phyloP scores from a whole-genome alignment of 2,888 invertebrate genomes.

The Drosophila pegasa region DNA sequence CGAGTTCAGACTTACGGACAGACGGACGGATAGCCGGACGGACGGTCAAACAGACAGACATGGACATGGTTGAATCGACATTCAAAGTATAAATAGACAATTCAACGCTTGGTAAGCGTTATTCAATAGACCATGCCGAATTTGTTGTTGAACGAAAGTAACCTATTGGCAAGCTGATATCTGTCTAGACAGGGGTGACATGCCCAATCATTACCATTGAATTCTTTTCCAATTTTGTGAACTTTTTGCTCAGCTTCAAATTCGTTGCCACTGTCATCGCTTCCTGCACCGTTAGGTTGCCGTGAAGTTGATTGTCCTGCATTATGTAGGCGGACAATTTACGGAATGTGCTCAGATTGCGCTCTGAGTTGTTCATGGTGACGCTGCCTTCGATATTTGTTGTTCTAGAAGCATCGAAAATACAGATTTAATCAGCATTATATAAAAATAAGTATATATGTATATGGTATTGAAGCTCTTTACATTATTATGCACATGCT shows the following conservation, averaged over 20 bases:
- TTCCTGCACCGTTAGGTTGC: constrained; percentile 96
- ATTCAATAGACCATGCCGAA: constrained; percentile 28
- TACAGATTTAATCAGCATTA: background rate
- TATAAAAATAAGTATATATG: background rate
- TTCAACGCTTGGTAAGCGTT: constrained; percentile 6
- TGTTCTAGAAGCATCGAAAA: constrained; percentile 86
- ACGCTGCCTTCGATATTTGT: constrained; percentile 93
- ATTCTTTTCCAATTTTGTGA: constrained; percentile 89
- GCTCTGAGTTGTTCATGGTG: constrained; percentile 93
- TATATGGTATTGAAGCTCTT: constrained; percentile 2
- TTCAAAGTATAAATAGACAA: too few species aligned
- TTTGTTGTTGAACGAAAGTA: constrained; percentile 7
- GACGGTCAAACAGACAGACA: too few species aligned
- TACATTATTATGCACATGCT: constrained; percentile 12
- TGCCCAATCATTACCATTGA: constrained; percentile 92
- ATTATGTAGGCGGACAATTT: constrained; percentile 97
- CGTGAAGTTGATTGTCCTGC: constrained; percentile 97
- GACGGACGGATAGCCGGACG: too few species aligned
- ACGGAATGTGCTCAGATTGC: constrained; percentile 93
- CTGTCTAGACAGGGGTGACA: constrained; percentile 17
- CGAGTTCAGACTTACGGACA: too few species aligned
- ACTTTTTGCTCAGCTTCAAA: constrained; percentile 92
- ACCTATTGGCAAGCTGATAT: background rate
- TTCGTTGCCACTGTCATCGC: constrained; percentile 97
- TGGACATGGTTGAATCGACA: too few species aligned